Percentiles rank a stretch among this genome's conserved stretches.
phyloP scores from a whole-genome alignment of 2,113 vertebrate genomes.

The Pheucticus melanocephalus region DNA sequence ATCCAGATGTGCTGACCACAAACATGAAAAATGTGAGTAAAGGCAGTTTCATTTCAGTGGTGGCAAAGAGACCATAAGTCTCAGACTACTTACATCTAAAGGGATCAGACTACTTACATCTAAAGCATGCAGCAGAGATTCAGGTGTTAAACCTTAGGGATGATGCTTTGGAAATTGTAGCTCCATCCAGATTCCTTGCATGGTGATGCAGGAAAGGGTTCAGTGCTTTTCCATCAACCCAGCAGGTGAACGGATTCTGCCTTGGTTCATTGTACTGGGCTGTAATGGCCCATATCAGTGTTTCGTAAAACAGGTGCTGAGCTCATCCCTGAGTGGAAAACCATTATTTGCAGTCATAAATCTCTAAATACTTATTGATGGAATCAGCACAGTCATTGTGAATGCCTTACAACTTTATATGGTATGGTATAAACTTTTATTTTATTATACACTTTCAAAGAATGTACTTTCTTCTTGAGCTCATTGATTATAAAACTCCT shows the following conservation, averaged over 20 bases:
- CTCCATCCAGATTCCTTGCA: not conserved
- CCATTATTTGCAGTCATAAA: not conserved
- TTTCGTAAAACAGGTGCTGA: not conserved
- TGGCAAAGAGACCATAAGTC: fast-evolving
- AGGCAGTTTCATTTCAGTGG: not conserved
- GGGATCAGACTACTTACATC: not conserved
- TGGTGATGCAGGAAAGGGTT: not conserved
- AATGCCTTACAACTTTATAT: not conserved
- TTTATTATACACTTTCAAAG: not conserved
- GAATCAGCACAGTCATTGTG: not conserved
- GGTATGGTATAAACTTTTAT: not conserved
- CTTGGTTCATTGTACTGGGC: too few relatives aligned
- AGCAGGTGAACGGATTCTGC: fast-evolving
- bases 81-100: not conserved
- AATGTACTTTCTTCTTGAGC: not conserved
- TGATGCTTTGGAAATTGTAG: not conserved
- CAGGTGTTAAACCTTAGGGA: not conserved
- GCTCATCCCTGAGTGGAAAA: not conserved
- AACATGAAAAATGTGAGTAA: not conserved
- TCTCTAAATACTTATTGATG: not conserved
- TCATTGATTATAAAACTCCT: not conserved
- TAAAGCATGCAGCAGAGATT: not conserved
- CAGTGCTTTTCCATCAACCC: not conserved
- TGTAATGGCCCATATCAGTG: not conserved
- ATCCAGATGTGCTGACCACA: not conserved